Base-by-base conservation (phyloP, 2,888 invertebrate species). In the Chironomus tentans region DNA sequence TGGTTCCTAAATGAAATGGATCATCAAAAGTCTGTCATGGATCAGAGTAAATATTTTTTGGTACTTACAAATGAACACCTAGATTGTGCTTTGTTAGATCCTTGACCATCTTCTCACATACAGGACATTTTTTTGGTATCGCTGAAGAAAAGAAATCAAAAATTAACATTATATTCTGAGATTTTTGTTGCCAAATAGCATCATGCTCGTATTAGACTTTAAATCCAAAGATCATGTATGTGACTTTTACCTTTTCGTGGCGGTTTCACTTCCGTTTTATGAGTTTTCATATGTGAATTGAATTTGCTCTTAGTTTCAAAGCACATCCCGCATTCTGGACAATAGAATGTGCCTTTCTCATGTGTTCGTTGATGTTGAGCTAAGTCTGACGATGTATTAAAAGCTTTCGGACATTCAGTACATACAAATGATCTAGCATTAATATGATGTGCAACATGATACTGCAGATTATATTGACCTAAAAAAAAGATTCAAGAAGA, bases 391-490 rank as follows among this genome's bases (percentile, higher is more conserved):
- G 38, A 2, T 18, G 72, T 62, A 62, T 73, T 73, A 38, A 46
- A 73, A n/a, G 72, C 15, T 38, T 18, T 15, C 2, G 38, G 62
- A 22, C 72, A 73, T 73, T 62, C 72, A 12, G 62, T 24, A 13
- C 72, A 73, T 1, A 73, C 13, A 24, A 62, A 73, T n/a, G 13
- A 38, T 15, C 72, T 73, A 0, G 28, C 72, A 50, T 73, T 62
- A 2, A 73, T 18, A 13, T 73, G 72, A 56, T 73, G 61, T 6
- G 61, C 62, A 2, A 73, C 38, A 38, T 73, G 72, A 62, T 56
- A 61, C 5, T 62, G 15, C 1, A 73, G 13, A n/a, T 73, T 62
- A 13, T 46, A 73, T 1, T 0, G 1, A 28, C 62, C 72, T 73
- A 24, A 5, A 13, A 24, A 24, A 24, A 24, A 24, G 22, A 24